Evolutionary conservation across 2,113 vertebrate species (phyloP).

Genomic region (Isurus oxyrinchus): DNA sequence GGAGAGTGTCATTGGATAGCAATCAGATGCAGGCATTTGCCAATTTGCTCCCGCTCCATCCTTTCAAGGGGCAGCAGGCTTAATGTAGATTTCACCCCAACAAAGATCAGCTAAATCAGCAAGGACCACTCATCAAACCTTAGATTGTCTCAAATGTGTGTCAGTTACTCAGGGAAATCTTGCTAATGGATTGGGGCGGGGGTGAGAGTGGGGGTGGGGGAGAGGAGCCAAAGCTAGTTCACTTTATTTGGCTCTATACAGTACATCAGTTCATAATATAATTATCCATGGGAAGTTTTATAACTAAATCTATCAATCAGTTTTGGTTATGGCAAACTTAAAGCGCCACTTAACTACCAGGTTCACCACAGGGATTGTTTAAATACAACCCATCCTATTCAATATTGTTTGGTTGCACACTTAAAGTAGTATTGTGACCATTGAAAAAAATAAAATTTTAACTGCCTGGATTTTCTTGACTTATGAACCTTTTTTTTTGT

Average conservation of each 20-base stretch:
- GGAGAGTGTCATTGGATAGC: background rate
- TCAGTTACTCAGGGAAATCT: background rate
- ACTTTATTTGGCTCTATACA: background rate
- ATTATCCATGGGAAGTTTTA: background rate
- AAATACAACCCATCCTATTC: background rate
- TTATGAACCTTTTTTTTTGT: background rate
- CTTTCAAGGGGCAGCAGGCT: background rate
- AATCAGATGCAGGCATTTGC: background rate
- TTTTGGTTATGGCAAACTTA: background rate
- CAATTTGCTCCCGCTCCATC: background rate
- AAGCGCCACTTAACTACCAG: background rate
- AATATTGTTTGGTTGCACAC: background rate
- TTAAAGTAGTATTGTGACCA: background rate
- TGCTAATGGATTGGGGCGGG: background rate
- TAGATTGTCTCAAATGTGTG: background rate
- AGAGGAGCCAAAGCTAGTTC: background rate
- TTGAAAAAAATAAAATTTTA: background rate
- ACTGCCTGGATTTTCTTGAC: background rate
- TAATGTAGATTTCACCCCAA: background rate
- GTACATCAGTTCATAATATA: background rate
- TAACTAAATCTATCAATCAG: background rate
- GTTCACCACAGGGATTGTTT: background rate
- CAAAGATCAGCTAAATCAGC: background rate
- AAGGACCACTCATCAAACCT: background rate
- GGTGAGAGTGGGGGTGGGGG: no score